A percentile compares a stretch with the other conserved stretches of the same genome.
These are phyloP conservation scores for Hololepta plana DNA, from an alignment of 2,888 invertebrate species.

Conservation along the genomic window DNA sequence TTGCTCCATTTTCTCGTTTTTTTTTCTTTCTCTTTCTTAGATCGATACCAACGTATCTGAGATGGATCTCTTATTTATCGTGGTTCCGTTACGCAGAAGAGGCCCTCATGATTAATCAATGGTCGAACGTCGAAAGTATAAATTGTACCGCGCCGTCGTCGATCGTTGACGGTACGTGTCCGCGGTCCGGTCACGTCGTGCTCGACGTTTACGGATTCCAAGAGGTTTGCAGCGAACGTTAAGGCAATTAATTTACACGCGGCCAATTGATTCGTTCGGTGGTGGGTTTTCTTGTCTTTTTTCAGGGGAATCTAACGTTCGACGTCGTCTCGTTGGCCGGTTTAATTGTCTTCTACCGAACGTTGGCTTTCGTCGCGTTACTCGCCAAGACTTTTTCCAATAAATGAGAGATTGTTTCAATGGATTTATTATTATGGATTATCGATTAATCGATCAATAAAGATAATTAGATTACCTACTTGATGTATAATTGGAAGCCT, in stretches of 20 bases:
- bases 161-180: slow-evolving; percentile 56
- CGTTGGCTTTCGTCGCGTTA: slow-evolving; percentile 59
- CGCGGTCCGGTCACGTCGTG: slow-evolving; percentile 57
- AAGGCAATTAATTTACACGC: slow-evolving; percentile 1
- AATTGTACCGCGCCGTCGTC: too few species aligned
- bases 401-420: slow-evolving; percentile 4
- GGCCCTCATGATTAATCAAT: slow-evolving; percentile 75
- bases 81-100: slow-evolving; percentile 91
- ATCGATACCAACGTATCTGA: slow-evolving; percentile 67
- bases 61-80: slow-evolving; percentile 74
- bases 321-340: slow-evolving; percentile 53
- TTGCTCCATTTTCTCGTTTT: too few species aligned
- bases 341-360: slow-evolving; percentile 55
- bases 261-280: slow-evolving; percentile 1
- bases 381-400: slow-evolving; percentile 39
- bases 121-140: slow-evolving; percentile 62
- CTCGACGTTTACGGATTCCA: slow-evolving; percentile 62
- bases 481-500: too few species aligned
- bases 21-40: too few species aligned
- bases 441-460: slow-evolving; percentile 37
- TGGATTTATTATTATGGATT: too few species aligned
- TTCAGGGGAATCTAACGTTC: slow-evolving; percentile 45
- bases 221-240: slow-evolving; percentile 26
- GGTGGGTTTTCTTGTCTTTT: slow-evolving; percentile 13
- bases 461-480: too few species aligned